A percentile compares a stretch with the other conserved stretches of the same genome.
Conservation (phyloP, 2,888 invertebrate genomes). For the Deroplatys truncata region DNA sequence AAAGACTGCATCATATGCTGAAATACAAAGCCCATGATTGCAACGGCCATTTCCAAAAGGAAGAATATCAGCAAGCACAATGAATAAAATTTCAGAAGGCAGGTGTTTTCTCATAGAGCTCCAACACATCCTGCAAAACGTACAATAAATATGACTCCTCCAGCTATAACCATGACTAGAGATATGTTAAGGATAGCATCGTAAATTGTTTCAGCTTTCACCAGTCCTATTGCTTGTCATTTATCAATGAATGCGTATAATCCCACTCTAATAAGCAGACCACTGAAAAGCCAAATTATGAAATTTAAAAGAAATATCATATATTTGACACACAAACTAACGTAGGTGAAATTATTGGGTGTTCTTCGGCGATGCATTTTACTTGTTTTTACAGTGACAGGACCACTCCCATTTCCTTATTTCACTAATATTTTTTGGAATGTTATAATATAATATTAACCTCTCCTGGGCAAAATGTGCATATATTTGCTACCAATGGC, state of each 20-base stretch:
- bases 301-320: slow-evolving; percentile 86
- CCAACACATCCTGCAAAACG: slow-evolving; percentile 93
- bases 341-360: slow-evolving; percentile 67
- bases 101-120: slow-evolving; percentile 86
- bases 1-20: slow-evolving; percentile 83
- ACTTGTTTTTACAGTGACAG: neutral
- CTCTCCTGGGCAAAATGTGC: no score
- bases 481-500: no score
- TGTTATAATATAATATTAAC: neutral
- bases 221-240: slow-evolving; percentile 81
- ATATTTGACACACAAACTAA: slow-evolving; percentile 85
- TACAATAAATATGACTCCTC: slow-evolving; percentile 86
- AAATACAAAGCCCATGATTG: slow-evolving; percentile 90
- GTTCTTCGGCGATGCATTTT: slow-evolving; percentile 54
- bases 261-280: slow-evolving; percentile 79
- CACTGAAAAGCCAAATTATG: slow-evolving; percentile 86
- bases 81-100: slow-evolving; percentile 88
- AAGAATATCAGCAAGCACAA: slow-evolving; percentile 84
- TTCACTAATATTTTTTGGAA: neutral
- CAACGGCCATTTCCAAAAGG: slow-evolving; percentile 85
- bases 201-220: slow-evolving; percentile 80
- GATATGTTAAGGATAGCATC: slow-evolving; percentile 89
- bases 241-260: slow-evolving; percentile 90
- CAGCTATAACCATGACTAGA: slow-evolving; percentile 82
- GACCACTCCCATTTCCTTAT: slow-evolving; percentile 4